Evolutionary conservation across 2,797 vertebrate genomes (phyloP), one percentile per base, ranked within the genome.

Genomic region (Garrulus glandarius): DNA sequence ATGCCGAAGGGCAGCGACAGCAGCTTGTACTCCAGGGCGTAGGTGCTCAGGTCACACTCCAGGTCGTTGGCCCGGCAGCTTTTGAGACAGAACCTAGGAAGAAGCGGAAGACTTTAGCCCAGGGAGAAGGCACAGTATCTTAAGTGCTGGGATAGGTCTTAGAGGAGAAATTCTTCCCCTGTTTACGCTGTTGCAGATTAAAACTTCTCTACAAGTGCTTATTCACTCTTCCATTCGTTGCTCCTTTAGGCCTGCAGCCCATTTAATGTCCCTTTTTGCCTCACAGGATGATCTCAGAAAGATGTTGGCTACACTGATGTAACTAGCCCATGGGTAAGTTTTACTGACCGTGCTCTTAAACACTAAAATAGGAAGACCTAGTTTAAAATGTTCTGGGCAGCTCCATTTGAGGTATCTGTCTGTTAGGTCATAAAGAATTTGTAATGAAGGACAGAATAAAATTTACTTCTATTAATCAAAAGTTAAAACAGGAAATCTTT

Each of bases 1-100:
- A 99, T 99, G 95, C 99, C 99, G 5, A 99, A 99, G 20, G 99
- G 99, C 61, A 99, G 98, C 9, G 99, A 99, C 75, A 99, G 98
- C 63, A 99, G 98, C 96, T 99, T 99, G 98, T 99, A 99, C 95
- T 99, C 99, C 98, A 99, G 97, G 6, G 99, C 99, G 5, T 99
- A 99, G 1, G 99, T 99, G 92, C 99, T 99, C 88, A 98, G 98
- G 5, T 99, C 98, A 34, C 99, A 99, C 91, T 99, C 99, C 97
- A 99, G 78, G 95, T 99, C 99, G 0, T 99, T 99, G 63, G 98
- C 98, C 0, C 98, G 99, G 83, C 99, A 99, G 97, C 98, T 99
- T 96, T 99, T 99, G 94, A 99, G 97, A 94, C 99, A 99, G 97
- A 99, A 99, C 92, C 99, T 99, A 83, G 50, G 79, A 87, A 86